phyloP scores from a whole-genome alignment of 2,113 vertebrate genomes.

The Apteryx mantelli region DNA sequence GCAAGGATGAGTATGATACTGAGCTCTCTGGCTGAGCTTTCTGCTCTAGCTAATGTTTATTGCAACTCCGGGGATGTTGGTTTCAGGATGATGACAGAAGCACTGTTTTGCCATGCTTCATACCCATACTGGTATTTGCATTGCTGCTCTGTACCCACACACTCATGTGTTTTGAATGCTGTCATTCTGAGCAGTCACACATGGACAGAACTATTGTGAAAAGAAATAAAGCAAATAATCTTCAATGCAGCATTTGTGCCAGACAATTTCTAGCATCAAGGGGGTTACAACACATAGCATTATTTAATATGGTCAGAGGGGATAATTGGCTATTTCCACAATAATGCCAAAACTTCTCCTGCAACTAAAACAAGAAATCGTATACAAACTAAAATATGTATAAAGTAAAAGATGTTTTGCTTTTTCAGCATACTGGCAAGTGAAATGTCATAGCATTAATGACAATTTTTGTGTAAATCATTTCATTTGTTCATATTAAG shows the following conservation, averaged over 20 bases:
- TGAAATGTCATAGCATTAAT: neutral
- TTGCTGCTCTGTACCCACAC: neutral
- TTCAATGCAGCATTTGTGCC: neutral
- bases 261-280: neutral
- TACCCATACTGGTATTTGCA: no score
- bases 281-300: rapidly evolving
- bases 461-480: neutral
- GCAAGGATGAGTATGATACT: rapidly evolving
- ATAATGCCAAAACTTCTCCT: neutral
- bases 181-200: neutral
- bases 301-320: neutral
- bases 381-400: neutral
- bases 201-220: neutral
- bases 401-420: neutral
- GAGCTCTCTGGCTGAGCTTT: neutral
- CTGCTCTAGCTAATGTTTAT: neutral
- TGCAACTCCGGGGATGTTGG: rapidly evolving
- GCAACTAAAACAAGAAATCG: neutral
- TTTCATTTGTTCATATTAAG: neutral
- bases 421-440: neutral
- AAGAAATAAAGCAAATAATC: neutral
- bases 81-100: neutral
- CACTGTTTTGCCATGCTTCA: neutral
- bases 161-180: neutral
- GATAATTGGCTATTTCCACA: neutral